Evolutionary conservation across 2,888 invertebrate genomes (phyloP).

Genomic region (Ypsolopha scabrella): DNA sequence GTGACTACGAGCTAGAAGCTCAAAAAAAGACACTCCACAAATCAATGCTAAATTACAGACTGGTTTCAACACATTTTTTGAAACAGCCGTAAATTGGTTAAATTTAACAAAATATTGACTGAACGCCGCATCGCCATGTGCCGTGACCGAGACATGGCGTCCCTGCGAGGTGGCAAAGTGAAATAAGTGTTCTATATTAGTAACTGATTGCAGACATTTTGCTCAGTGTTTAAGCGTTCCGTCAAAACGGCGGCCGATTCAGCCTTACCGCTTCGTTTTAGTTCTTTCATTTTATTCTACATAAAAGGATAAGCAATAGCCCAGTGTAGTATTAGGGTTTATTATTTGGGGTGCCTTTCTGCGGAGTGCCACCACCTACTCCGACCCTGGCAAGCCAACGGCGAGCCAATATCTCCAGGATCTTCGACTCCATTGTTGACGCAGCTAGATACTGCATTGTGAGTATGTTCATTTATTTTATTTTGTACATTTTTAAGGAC

Average conservation of each 20-base stretch:
- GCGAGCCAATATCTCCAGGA: conserved; percentile 60
- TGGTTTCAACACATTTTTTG: conserved; percentile 92
- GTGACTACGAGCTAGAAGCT: conserved; percentile 39
- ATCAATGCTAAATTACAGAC: conserved; percentile 91
- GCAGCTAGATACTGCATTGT: conserved; percentile 68
- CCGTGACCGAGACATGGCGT: conserved; percentile 81
- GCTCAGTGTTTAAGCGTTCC: conserved; percentile 34
- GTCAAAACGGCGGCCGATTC: conserved; percentile 58
- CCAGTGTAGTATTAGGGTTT: conserved; percentile 38
- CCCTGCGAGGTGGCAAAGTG: conserved; percentile 50
- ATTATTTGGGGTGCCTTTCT: conserved; percentile 38
- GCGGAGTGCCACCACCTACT: conserved; percentile 33
- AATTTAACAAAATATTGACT: conserved; percentile 23
- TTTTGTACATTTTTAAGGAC: background rate
- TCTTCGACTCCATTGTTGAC: conserved; percentile 64
- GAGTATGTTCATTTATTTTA: conserved; percentile 27
- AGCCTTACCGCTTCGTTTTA: conserved; percentile 57
- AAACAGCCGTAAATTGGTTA: conserved; percentile 86
- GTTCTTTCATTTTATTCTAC: conserved; percentile 65
- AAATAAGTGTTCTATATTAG: conserved; percentile 30
- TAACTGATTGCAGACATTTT: background rate
- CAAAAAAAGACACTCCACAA: conserved; percentile 37
- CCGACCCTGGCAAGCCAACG: conserved; percentile 61
- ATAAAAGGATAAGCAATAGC: conserved; percentile 64
- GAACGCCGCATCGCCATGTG: conserved; percentile 72